Conservation (phyloP, 1,140 invertebrate genomes). For the Pollicipes pollicipes region DNA sequence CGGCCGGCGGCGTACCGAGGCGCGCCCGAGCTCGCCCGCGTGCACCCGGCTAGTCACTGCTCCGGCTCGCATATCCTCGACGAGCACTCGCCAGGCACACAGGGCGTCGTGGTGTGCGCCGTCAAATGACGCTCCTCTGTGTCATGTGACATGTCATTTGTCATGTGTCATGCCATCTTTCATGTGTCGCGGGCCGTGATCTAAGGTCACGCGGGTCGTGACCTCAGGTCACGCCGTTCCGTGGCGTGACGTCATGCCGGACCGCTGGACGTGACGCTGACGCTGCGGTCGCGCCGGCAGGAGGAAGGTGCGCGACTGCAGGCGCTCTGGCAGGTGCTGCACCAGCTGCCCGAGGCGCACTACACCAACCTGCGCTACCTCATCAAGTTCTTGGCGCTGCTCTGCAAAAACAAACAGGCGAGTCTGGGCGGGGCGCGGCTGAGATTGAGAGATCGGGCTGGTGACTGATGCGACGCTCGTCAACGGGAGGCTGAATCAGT, state of each 20-base stretch:
- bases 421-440: too few relatives aligned
- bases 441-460: too few relatives aligned
- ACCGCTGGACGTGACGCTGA: too few relatives aligned
- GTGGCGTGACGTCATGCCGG: not conserved
- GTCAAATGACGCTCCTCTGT: not conserved
- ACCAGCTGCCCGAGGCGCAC: slow-evolving; percentile 59
- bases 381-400: slow-evolving; percentile 69
- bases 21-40: too few relatives aligned
- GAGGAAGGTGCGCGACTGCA: slow-evolving; percentile 48
- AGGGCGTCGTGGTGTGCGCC: not conserved
- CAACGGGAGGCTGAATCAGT: too few relatives aligned
- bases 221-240: not conserved
- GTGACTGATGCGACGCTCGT: too few relatives aligned
- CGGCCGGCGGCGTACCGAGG: too few relatives aligned
- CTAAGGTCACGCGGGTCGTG: too few relatives aligned
- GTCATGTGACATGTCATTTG: not conserved
- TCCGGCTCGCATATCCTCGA: too few relatives aligned
- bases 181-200: not conserved
- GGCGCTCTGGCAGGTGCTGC: slow-evolving; percentile 55
- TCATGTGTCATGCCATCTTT: not conserved
- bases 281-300: slow-evolving; percentile 23
- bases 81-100: too few relatives aligned
- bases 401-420: slow-evolving; percentile 25
- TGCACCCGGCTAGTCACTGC: too few relatives aligned
- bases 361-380: slow-evolving; percentile 78